Base-by-base conservation (phyloP, 1,140 invertebrate species). In the Lutraria rhynchaena region DNA sequence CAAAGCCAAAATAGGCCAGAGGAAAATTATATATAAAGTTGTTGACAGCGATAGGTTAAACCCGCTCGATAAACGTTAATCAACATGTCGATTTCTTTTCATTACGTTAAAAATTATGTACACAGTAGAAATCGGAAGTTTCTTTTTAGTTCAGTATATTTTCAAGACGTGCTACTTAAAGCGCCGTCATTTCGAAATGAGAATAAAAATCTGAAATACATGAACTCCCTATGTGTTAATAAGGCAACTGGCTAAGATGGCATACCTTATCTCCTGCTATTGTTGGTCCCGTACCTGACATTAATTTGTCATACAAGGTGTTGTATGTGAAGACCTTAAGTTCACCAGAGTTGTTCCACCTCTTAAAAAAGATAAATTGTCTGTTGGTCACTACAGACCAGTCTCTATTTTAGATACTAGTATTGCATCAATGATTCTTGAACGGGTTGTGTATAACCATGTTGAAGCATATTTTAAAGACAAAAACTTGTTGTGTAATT, bases 361-460 rank as follows among this genome's bases (percentile, higher is more conserved):
- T 57, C 57, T 58, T 51, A 58, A 58, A 57, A 58, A 74, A 58
- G 70, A 74, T 74, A 71, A 71, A 74, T 22, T 37, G 1, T 35
- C 71, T 46, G 55, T 75, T 27, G 55, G 73, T 37, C 60, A 60
- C 19, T 75, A 75, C 51, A n/a, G 73, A 22, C 73, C 57, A 2
- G 55, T 75, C 17, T 19, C 46, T 27, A 75, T 75, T 19, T n/a
- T n/a, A n/a, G n/a, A n/a, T n/a, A 49, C 61, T 19, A 61, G 49
- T 49, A 46, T 75, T 46, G 44, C 49, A 19, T 75, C 55, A 22
- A 75, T 61, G 29, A 29, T 75, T 22, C 35, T 61, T 75, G 73
- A 75, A 49, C 60, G 27, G 24, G 73, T 75, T 33, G 73, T 75
- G 19, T 75, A 75, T 75, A 37, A 61, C 57, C 57, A 61, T 31